phyloP scores from a whole-genome alignment of 2,797 vertebrate species.

The Threskiornis aethiopicus region DNA sequence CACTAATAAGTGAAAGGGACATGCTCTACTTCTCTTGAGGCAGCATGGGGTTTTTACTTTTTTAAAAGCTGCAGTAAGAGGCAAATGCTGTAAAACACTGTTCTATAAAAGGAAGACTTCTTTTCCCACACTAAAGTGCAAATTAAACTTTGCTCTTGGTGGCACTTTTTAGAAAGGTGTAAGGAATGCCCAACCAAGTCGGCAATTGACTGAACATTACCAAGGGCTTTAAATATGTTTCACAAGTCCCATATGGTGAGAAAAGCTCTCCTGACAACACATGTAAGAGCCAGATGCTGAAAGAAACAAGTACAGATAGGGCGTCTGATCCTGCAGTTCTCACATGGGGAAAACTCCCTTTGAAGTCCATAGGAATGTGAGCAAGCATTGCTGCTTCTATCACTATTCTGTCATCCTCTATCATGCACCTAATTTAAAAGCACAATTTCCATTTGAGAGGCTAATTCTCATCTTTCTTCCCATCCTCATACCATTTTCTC shows the following conservation, averaged over 20 bases:
- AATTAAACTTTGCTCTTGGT: constrained; percentile 5
- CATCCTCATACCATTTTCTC: neutral
- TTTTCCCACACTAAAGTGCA: constrained; percentile 8
- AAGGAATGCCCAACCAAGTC: neutral
- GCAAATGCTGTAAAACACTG: neutral
- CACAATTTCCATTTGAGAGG: neutral
- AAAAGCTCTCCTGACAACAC: constrained; percentile 43
- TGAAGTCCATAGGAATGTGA: neutral
- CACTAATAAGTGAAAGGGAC: neutral
- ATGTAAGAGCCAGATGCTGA: neutral
- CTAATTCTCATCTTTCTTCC: neutral
- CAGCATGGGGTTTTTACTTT: neutral
- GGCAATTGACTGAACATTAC: neutral
- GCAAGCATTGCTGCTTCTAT: neutral
- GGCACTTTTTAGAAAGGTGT: neutral
- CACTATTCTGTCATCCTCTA: constrained; percentile 12
- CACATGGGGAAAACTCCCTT: constrained; percentile 3
- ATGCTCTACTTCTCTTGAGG: neutral
- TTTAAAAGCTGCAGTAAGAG: neutral
- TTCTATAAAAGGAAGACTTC: neutral
- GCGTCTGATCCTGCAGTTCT: neutral
- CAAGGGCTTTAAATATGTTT: constrained; percentile 5
- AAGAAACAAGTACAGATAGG: constrained; percentile 9
- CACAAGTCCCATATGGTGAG: constrained; percentile 34
- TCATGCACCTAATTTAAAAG: constrained; percentile 24